Base-by-base conservation (phyloP, 2,888 invertebrate genomes). In the Drosophila picticornis region DNA sequence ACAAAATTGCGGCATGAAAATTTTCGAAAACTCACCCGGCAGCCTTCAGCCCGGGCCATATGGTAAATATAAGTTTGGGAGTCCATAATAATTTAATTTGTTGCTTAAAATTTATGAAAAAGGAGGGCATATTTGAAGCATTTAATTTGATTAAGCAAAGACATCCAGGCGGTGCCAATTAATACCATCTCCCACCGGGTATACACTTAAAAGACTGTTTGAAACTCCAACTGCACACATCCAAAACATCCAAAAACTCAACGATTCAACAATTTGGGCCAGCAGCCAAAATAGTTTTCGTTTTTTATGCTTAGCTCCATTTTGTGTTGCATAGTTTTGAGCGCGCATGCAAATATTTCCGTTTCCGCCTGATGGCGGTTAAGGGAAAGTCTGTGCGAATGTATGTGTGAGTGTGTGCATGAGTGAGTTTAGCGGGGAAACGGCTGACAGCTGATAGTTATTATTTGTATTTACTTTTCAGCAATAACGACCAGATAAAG, bases 51-150 rank as follows among this genome's bases (percentile, higher is more conserved):
- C n/a, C 13, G 7, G 36, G 22, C n/a, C 27, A 55, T 63, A 57
- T 64, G 63, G 43, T 27, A 36, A 19, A n/a, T 55, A 40, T 64
- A 34, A 53, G 67, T 31, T 27, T 32, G 40, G 29, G 74, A 59
- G 63, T 60, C 75, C 77, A 77, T 51, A 56, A 56, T 80, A 87
- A 89, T 84, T 87, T 75, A 83, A 88, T 87, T 88, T 84, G 75
- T 64, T 70, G 68, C 69, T 52, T 58, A 77, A 75, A 84, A 56
- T 57, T 85, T 36, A 2, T 48, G 60, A 62, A 75, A 80, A 79
- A 69, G 71, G 69, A n/a, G 71, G 65, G 65, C 77, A 77, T 72
- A 82, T 80, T 85, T 76, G 52, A 50, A 61, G 61, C 67, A 76
- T 77, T 81, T 76, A 78, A 73, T 76, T 75, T 68, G 27, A 11